Percentiles rank a stretch among this genome's conserved stretches.
These are phyloP conservation scores for Oreochromis spilurus DNA, from an alignment of 2,113 vertebrate species.

Conservation along the genomic window DNA sequence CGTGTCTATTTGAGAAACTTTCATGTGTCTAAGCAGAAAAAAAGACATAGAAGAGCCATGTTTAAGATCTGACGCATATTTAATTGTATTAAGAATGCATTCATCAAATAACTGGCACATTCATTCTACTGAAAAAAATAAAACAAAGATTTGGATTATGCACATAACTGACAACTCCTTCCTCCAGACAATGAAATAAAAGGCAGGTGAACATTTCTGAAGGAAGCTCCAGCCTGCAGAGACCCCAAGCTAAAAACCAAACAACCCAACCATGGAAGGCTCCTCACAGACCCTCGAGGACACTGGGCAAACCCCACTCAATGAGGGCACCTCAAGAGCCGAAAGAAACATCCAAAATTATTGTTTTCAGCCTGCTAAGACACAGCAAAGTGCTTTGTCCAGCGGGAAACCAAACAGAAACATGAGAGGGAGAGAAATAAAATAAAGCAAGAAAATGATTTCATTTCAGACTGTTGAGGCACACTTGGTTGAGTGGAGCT, in stretches of 20 bases:
- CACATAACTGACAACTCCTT: conserved; percentile 38
- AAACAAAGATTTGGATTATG: conserved; percentile 29
- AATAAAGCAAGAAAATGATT: background rate
- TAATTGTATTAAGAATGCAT: conserved; percentile 65
- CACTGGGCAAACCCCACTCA: conserved; percentile 43
- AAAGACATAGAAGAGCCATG: background rate
- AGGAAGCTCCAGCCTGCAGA: conserved; percentile 72
- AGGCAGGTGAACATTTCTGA: conserved; percentile 49
- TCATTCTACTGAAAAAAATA: conserved; percentile 50
- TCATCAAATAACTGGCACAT: conserved; percentile 35
- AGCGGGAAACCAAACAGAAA: background rate
- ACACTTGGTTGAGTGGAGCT: conserved; percentile 58
- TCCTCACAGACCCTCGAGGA: conserved; percentile 3
- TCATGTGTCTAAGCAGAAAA: background rate
- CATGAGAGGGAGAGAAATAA: background rate
- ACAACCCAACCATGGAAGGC: conserved; percentile 21
- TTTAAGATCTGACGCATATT: conserved; percentile 25
- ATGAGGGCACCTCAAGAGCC: conserved; percentile 43
- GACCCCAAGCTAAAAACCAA: conserved; percentile 52
- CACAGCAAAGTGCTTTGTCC: background rate
- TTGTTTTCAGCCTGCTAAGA: background rate
- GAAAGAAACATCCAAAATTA: conserved; percentile 14
- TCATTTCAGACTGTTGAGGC: conserved; percentile 52
- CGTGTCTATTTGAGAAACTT: background rate
- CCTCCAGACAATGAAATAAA: conserved; percentile 19